Base-by-base conservation (phyloP, 2,797 vertebrate genomes). In the Australoheros facetus region DNA sequence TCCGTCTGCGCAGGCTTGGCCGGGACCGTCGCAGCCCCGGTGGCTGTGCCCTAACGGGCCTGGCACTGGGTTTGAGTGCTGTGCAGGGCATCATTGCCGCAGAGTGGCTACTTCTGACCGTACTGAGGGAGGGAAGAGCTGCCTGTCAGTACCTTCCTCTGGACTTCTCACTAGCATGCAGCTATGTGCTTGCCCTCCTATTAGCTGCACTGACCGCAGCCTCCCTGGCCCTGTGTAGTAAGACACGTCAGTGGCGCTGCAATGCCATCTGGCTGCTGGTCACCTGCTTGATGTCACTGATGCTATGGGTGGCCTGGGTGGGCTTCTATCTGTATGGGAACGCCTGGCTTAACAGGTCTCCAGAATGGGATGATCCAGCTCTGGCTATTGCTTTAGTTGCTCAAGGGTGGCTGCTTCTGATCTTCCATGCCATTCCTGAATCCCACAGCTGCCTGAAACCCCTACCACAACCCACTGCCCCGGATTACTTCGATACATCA, bases 401-500 rank as follows among this genome's bases (percentile, higher is more conserved):
- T 86, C 98, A 97, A 79, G 98, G 97, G 30, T 99, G 98, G 98
- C 93, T 99, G 75, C 97, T 99, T 76, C 93, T 99, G 60, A 94
- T 99, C 91, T 97, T 97, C 84, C 97, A 99, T 0, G 97, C 97
- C 85, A 97, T 97, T 84, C 97, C 98, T 0, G 98, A 99, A 93
- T 94, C 98, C 58, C 97, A 99, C 87, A 93, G 96, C 88, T 95
- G 96, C 91, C 95, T 99, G 82, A 95, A 96, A 74, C 95, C 97
- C 1, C 95, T 97, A 0, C 96, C 96, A 10, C 98, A 98, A 90
- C 97, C 98, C 78, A 97, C 94, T 55, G 96, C 96, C 1, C 97
- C 98, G 14, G 98, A 99, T 92, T 99, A 99, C 95, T 99, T 99
- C 8, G 98, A 99, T 89, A 99, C 98, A 2, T 97, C 98, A 1